A percentile compares a stretch with the other conserved stretches of the same genome.
These are phyloP conservation scores for Halcyon smyrnensis DNA, from an alignment of 2,797 vertebrate genomes.

Conservation along the genomic window DNA sequence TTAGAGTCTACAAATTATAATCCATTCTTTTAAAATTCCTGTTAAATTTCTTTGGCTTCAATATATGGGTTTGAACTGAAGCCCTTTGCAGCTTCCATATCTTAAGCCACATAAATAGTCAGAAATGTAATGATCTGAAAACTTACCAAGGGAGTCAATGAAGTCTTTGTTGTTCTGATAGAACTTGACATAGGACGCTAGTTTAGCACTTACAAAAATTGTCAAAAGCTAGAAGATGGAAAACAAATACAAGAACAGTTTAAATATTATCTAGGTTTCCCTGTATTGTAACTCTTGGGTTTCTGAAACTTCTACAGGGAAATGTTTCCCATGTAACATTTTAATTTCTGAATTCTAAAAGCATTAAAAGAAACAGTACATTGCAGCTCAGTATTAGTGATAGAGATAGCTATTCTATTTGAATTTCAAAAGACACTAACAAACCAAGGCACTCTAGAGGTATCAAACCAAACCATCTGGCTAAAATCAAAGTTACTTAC, in stretches of 20 bases:
- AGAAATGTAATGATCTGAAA: not conserved
- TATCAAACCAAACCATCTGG: not conserved
- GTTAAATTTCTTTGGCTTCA: not conserved
- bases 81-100: not conserved
- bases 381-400: not conserved
- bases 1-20: not conserved
- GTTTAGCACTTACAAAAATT: conserved; percentile 97
- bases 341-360: not conserved
- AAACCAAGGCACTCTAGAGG: not conserved
- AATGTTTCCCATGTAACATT: not conserved
- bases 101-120: fast-evolving
- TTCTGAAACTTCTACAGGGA: not conserved
- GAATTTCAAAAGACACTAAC: not conserved
- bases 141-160: conserved; percentile 98
- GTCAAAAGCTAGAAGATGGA: conserved; percentile 88
- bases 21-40: not conserved
- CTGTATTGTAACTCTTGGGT: not conserved
- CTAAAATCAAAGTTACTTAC: conserved; percentile 82
- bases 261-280: not conserved
- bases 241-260: conserved; percentile 40
- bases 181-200: conserved; percentile 94
- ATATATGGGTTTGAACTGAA: not conserved
- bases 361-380: not conserved
- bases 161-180: conserved; percentile 99
- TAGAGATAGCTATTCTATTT: not conserved